Base-by-base conservation (phyloP, 2,113 vertebrate genomes). In the Pagrus major region DNA sequence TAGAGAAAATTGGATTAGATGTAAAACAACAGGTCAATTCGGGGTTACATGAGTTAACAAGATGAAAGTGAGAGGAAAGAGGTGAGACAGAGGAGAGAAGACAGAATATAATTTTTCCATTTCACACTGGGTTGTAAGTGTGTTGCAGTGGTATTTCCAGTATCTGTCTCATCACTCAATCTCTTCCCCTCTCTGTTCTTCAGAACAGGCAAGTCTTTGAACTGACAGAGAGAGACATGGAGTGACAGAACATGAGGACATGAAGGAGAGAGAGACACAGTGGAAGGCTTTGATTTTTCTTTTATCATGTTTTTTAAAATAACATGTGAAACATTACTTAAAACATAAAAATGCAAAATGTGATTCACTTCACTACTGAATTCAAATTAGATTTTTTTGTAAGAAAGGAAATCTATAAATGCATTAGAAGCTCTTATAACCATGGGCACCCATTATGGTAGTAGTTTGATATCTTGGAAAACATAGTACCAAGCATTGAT, bases 101-200 rank as follows among this genome's bases (percentile, higher is more conserved):
- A 72, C 20, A 67, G 44, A 76, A 39, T n/a, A 39, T 61, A 33
- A 66, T 59, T 51, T 47, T 21, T 47, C 46, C 20, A 21, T 47
- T 10, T 55, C 39, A 39, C 49, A 56, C 49, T 56, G 46, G 44
- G 35, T 44, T 37, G 39, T 37, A 52, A n/a, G 16, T 60, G 10
- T 35, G 41, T 46, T 54, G 68, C 9, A 7, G 15, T 12, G 65
- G 41, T 39, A 29, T 51, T 60, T 35, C 54, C 42, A 55, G 29
- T 37, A 23, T 56, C 59, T 66, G 59, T 6, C 51, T 79, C 16
- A 46, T 46, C 68, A 7, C 67, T 67, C 44, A 46, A 20, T 58
- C 52, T 51, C 9, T 20, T 18, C 16, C 6, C 27, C 41, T 33
- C 20, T 46, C n/a, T 35, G 9, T 21, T 29, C 18, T 3, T 4